These are phyloP conservation scores for Hypolimnas misippus DNA, from an alignment of 2,888 invertebrate genomes.

Conservation along the genomic window DNA sequence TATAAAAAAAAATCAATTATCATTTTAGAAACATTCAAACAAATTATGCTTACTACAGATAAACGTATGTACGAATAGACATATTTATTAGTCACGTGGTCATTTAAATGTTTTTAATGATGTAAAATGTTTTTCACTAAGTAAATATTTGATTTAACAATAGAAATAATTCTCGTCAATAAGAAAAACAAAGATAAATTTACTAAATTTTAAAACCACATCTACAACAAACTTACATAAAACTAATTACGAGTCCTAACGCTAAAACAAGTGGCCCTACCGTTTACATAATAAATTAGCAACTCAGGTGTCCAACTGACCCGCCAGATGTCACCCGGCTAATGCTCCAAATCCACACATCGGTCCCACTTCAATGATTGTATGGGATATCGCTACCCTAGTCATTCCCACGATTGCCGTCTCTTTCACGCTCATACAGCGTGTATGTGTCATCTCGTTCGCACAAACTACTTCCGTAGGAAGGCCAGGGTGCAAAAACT, in stretches of 20 bases:
- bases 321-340: slow-evolving; percentile 44
- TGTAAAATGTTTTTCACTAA: too few relatives aligned
- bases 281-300: slow-evolving; percentile 37
- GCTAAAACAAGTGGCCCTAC: slow-evolving; percentile 7
- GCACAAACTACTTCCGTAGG: slow-evolving; percentile 73
- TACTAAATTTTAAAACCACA: too few relatives aligned
- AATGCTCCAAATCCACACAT: slow-evolving; percentile 44
- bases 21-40: too few relatives aligned
- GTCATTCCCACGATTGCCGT: slow-evolving; percentile 75
- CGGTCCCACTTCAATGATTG: slow-evolving; percentile 72
- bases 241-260: background rate
- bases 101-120: too few relatives aligned
- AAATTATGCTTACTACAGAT: too few relatives aligned
- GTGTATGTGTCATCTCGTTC: slow-evolving; percentile 46
- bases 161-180: too few relatives aligned
- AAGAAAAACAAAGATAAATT: too few relatives aligned
- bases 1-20: too few relatives aligned
- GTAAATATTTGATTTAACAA: too few relatives aligned
- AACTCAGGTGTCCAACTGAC: slow-evolving; percentile 59
- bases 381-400: slow-evolving; percentile 82
- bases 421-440: slow-evolving; percentile 52
- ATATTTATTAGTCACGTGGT: too few relatives aligned
- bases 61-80: too few relatives aligned
- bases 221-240: too few relatives aligned
- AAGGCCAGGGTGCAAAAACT: slow-evolving; percentile 77